Percentiles rank a stretch among this genome's conserved stretches.
These are phyloP conservation scores for Trichonephila inaurata DNA, from an alignment of 1,140 invertebrate genomes.

Conservation along the genomic window DNA sequence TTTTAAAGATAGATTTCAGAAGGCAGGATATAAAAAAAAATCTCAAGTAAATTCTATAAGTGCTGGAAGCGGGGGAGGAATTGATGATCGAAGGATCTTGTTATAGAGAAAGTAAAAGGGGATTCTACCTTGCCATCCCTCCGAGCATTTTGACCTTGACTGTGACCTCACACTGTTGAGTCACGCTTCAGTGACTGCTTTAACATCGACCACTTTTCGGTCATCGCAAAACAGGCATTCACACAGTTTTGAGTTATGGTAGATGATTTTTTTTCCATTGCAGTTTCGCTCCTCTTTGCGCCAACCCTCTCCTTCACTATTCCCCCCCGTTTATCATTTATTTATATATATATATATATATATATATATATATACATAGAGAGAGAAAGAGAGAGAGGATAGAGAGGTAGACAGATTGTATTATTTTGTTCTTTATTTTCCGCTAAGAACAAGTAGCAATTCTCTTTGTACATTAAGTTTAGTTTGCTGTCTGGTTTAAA, in stretches of 20 bases:
- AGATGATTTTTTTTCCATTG: slow-evolving; percentile 60
- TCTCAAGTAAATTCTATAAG: neutral
- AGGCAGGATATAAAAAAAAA: neutral
- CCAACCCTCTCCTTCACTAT: neutral
- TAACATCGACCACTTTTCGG: slow-evolving; percentile 68
- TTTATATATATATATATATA: slow-evolving; percentile 1
- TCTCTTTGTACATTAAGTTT: neutral
- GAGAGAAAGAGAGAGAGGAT: neutral
- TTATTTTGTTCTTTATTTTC: neutral
- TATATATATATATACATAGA: neutral
- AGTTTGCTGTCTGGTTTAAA: neutral
- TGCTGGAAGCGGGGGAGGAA: slow-evolving; percentile 55
- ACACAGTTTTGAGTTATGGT: slow-evolving; percentile 67
- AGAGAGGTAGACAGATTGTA: neutral
- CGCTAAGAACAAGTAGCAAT: neutral
- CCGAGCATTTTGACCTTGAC: slow-evolving; percentile 67
- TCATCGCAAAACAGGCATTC: slow-evolving; percentile 68
- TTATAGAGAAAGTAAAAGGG: slow-evolving; percentile 45
- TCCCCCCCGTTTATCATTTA: slow-evolving; percentile 26
- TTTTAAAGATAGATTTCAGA: neutral
- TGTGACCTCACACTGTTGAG: slow-evolving; percentile 70
- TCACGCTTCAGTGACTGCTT: slow-evolving; percentile 66
- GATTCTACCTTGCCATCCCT: slow-evolving; percentile 29
- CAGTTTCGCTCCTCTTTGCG: neutral
- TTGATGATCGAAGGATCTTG: neutral